Base-by-base conservation (phyloP, 1,140 invertebrate genomes). In the Argopecten irradians region DNA sequence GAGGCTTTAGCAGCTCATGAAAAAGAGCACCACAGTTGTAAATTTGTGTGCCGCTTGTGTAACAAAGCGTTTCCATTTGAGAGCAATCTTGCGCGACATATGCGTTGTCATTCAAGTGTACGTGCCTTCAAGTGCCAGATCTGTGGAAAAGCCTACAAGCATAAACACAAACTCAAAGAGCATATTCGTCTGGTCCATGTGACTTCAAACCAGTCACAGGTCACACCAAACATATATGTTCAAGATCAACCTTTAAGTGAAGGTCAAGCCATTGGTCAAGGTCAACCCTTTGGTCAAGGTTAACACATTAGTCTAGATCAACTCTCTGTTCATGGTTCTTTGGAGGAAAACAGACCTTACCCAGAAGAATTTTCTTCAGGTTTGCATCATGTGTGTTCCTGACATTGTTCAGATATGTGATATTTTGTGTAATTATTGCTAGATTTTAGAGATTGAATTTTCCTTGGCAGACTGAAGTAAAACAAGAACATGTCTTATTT, bases 111-210 rank as follows among this genome's bases (percentile, higher is more conserved):
- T 43, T 84, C 82, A 8, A 83, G 86, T 13, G 1, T 84, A 34
- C 86, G 82, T 19, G 82, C 84, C 16, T 90, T 84, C 32, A 28
- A 83, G 16, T 90, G 89, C 86, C 8, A 16, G 0, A 41, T n/a
- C 16, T 90, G 89, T 86, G 41, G 34, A 39, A 90, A 90, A 28
- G 43, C 71, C 28, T 90, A 88, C 71, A 90, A 88, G 28, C 88
- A 90, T 82, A 90, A 90, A 84, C 85, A 87, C 35, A 71, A 87
- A 13, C 84, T 90, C 0, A 83, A 90, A 28, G 88, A 88, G 22
- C 89, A 90, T n/a, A 28, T 71, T 71, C 55, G 55, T n/a, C 55
- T 71, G 8, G n/a, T 71, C n/a, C 55, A 71, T 71, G 28, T 71
- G 55, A n/a, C n/a, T 5, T n/a, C 55, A 71, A 28, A n/a, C 28